These are phyloP conservation scores for Anagrus nilaparvatae DNA, from an alignment of 1,140 invertebrate genomes.

Conservation along the genomic window DNA sequence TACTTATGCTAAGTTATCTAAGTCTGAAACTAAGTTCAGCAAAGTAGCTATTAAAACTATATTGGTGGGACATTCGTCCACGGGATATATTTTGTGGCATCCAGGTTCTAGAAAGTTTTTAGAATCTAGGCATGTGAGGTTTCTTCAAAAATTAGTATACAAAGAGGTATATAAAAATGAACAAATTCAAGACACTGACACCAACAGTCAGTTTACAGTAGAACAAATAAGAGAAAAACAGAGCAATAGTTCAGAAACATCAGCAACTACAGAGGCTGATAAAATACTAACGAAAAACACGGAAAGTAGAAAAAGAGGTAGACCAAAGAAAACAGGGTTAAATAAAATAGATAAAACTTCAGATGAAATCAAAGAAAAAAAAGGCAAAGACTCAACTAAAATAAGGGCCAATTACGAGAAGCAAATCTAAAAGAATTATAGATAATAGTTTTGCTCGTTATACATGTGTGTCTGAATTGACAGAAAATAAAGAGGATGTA, in stretches of 20 bases:
- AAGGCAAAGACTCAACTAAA: neutral
- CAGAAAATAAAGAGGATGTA: neutral
- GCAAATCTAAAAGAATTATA: neutral
- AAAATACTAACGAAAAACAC: slow-evolving; percentile 4
- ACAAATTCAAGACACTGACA: neutral
- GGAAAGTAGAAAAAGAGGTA: slow-evolving; percentile 6
- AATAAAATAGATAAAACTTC: neutral
- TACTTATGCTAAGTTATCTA: slow-evolving; percentile 9
- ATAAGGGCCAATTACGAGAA: neutral
- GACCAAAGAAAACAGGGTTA: neutral
- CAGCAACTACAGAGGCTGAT: slow-evolving; percentile 2
- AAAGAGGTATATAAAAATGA: neutral
- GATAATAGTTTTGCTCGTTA: neutral
- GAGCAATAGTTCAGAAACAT: slow-evolving; percentile 3
- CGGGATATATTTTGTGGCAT: slow-evolving; percentile 7
- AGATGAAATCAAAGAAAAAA: slow-evolving; percentile 7
- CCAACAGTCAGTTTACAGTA: neutral
- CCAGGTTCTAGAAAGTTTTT: slow-evolving; percentile 1
- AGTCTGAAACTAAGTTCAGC: slow-evolving; percentile 6
- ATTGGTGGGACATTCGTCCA: slow-evolving; percentile 4
- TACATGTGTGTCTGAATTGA: too few relatives aligned
- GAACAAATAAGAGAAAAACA: neutral
- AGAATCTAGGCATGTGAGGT: neutral
- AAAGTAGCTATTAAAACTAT: slow-evolving; percentile 11
- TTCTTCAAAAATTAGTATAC: neutral